A percentile compares a stretch with the other conserved stretches of the same genome.
phyloP scores from a whole-genome alignment of 1,140 invertebrate species.

The Pseudoatta argentina region DNA sequence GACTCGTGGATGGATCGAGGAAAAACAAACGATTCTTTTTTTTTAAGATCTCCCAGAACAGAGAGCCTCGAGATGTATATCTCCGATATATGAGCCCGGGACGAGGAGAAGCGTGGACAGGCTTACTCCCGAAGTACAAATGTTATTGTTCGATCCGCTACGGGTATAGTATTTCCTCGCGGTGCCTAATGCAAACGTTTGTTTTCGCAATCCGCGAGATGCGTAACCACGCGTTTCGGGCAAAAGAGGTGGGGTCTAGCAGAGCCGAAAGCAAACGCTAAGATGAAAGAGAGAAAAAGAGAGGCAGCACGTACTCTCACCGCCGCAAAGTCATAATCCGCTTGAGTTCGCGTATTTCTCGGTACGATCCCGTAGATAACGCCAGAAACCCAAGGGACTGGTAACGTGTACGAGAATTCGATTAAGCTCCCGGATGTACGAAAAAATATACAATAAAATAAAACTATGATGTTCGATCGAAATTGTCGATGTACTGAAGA shows the following conservation, averaged over 20 bases:
- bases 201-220: conserved; percentile 56
- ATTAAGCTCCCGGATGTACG: background rate
- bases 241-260: conserved; percentile 53
- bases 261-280: conserved; percentile 27
- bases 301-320: conserved; percentile 3
- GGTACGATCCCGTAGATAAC: conserved; percentile 31
- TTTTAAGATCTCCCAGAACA: conserved; percentile 43
- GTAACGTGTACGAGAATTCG: conserved; percentile 35
- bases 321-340: conserved; percentile 48
- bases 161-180: conserved; percentile 38
- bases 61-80: conserved; percentile 34
- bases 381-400: background rate
- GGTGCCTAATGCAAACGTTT: conserved; percentile 65
- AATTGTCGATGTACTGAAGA: background rate
- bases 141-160: conserved; percentile 58
- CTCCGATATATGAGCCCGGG: background rate
- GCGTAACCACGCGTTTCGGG: conserved; percentile 61
- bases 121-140: conserved; percentile 56
- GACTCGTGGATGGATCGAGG: conserved; percentile 18
- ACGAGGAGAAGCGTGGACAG: conserved; percentile 18
- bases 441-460: background rate
- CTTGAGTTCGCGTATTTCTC: conserved; percentile 48
- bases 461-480: background rate
- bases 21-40: conserved; percentile 64
- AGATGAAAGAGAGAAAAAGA: background rate